Evolutionary conservation across 1,140 invertebrate species (phyloP), one percentile per base, ranked within the genome.

Genomic region (Drosophila elegans): DNA sequence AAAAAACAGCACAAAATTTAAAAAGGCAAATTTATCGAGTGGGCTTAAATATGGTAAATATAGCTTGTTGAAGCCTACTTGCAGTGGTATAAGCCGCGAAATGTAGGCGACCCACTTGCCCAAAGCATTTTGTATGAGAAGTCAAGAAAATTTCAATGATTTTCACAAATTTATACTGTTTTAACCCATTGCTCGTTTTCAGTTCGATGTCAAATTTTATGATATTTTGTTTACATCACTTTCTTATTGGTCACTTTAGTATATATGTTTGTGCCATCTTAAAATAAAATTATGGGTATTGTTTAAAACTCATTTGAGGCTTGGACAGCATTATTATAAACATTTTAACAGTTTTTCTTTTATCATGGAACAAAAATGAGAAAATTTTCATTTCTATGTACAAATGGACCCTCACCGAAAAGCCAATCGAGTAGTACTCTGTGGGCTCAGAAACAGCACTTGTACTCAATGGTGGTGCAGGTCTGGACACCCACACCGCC

Each of bases 401-500:
- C 4, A 5, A 57, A 12, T n/a, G 38, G 1, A 46, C 39, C 16
- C 49, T 38, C 27, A n/a, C 25, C 11, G 11, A 38, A 44, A 21
- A 6, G 7, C 10, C 41, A 51, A 85, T 80, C 74, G 78, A 83
- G 79, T 82, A 71, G 69, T 80, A 62, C 49, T 61, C 45, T 39
- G 41, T 64, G 66, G 42, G 34, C 44, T 41, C 51, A 48, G 12
- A 54, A 45, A 68, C 11, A 41, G 39, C 60, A 13, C 29, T 44
- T 12, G 16, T 53, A 44, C 7, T 32, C 52, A 41, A 9, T 16
- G 55, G 48, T 54, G 57, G 38, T 44, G 59, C 63, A 48, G 60
- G 38, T 67, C 60, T 38, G 13, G 11, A 45, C 75, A 64, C 80
- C 80, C 74, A 78, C 80, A 69, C 63, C 27, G 57, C 48, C 39